Evolutionary conservation across 2,888 invertebrate species (phyloP).

Genomic region (Glyphotaelius pellucidus): DNA sequence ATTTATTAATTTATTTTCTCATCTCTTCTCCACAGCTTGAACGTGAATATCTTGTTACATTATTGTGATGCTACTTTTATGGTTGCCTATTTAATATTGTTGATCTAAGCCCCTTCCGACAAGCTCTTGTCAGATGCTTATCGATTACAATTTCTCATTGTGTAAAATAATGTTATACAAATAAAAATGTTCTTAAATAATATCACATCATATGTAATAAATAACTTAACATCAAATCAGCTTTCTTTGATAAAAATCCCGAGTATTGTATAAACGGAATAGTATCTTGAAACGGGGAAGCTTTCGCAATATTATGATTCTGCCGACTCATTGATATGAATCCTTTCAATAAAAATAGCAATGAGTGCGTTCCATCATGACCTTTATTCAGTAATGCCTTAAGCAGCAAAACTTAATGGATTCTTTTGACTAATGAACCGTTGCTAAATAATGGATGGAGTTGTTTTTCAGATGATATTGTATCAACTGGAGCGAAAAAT

Average conservation of each 20-base stretch:
- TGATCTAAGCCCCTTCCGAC: too few species aligned
- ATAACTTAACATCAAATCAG: not conserved
- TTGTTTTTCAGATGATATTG: not conserved
- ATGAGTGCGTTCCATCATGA: not conserved
- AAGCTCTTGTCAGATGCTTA: too few species aligned
- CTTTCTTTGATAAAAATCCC: not conserved
- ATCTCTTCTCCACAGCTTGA: too few species aligned
- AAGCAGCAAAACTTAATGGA: not conserved
- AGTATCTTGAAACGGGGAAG: not conserved
- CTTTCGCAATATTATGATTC: not conserved
- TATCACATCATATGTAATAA: not conserved
- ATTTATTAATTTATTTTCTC: too few species aligned
- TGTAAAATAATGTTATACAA: too few species aligned
- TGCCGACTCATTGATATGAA: slow-evolving; percentile 21
- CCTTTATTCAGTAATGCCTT: not conserved
- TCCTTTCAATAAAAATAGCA: slow-evolving; percentile 16
- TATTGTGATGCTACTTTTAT: too few species aligned
- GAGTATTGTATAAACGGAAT: not conserved
- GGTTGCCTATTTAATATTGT: too few species aligned
- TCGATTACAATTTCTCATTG: too few species aligned
- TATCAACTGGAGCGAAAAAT: too few species aligned
- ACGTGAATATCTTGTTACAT: too few species aligned
- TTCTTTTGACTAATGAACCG: not conserved
- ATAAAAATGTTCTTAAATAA: too few species aligned
- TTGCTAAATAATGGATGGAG: not conserved